A percentile compares a stretch with the other conserved stretches of the same genome.
Evolutionary conservation across 2,888 invertebrate genomes (phyloP).

Genomic region (Caenorhabditis angaria): DNA sequence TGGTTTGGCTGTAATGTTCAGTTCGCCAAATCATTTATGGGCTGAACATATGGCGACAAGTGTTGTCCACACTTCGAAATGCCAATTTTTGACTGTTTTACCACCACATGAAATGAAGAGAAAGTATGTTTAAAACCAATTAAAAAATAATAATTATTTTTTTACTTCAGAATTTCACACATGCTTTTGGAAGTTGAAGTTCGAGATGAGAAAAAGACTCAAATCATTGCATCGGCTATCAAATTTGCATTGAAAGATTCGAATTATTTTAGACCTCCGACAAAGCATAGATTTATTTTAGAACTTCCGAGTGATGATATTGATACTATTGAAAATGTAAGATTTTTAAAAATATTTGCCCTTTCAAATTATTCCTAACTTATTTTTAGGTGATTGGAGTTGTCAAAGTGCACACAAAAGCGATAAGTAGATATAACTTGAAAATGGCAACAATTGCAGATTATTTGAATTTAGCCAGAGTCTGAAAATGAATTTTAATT

Average conservation of each 20-base stretch:
- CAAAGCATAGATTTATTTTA: background rate
- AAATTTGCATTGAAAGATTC: background rate
- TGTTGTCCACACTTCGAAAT: slow-evolving; percentile 26
- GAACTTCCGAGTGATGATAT: background rate
- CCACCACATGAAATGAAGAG: slow-evolving; percentile 23
- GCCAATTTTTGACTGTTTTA: slow-evolving; percentile 11
- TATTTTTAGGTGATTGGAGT: background rate
- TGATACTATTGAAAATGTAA: background rate
- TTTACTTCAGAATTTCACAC: slow-evolving; percentile 13
- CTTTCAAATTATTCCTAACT: background rate
- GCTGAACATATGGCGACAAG: slow-evolving; percentile 31
- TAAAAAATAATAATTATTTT: background rate
- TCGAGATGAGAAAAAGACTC: background rate
- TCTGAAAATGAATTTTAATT: background rate
- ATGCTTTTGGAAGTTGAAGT: slow-evolving; percentile 5
- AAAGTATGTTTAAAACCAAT: background rate
- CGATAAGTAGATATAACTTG: background rate
- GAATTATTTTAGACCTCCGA: background rate
- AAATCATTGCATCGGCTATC: background rate
- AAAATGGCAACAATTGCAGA: background rate
- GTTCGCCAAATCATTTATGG: slow-evolving; percentile 14
- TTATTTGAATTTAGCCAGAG: background rate
- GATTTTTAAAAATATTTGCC: background rate
- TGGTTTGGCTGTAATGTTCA: slow-evolving; percentile 20
- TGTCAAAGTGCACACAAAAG: background rate